A percentile compares a stretch with the other conserved stretches of the same genome.
phyloP scores from a whole-genome alignment of 1,140 invertebrate genomes.

The Mamestra configurata region DNA sequence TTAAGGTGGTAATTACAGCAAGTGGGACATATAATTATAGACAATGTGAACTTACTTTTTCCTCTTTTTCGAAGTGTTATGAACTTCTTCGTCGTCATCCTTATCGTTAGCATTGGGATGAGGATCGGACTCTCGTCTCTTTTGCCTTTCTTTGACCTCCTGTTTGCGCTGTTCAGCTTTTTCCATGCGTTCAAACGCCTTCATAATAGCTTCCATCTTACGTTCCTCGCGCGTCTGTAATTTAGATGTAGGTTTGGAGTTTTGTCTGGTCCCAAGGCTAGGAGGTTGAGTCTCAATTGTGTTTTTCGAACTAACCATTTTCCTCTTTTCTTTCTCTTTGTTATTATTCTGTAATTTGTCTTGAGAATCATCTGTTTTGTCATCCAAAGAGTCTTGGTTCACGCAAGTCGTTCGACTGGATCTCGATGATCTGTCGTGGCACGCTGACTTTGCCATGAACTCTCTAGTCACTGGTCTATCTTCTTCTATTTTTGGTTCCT shows the following conservation, averaged over 20 bases:
- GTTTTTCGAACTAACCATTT: constrained; percentile 82
- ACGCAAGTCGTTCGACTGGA: constrained; percentile 79
- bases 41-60: constrained; percentile 78
- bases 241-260: constrained; percentile 52
- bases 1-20: constrained; percentile 10
- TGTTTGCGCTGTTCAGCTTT: constrained; percentile 93
- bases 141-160: constrained; percentile 89
- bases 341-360: constrained; percentile 87
- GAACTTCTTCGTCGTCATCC: constrained; percentile 85
- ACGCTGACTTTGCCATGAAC: constrained; percentile 79
- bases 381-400: constrained; percentile 78
- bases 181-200: constrained; percentile 95
- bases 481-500: constrained; percentile 67
- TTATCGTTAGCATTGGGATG: constrained; percentile 82
- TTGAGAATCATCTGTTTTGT: constrained; percentile 87
- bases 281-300: constrained; percentile 15
- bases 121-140: constrained; percentile 87
- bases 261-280: constrained; percentile 40
- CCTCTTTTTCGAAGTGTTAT: constrained; percentile 77
- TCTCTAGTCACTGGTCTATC: constrained; percentile 73
- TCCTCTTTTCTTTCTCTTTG: constrained; percentile 86
- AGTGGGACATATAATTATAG: constrained; percentile 10
- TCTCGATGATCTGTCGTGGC: constrained; percentile 80
- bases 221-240: constrained; percentile 96
- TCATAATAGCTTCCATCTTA: constrained; percentile 98